Base-by-base conservation (phyloP, 2,888 invertebrate genomes). In the Eulithis testata region DNA sequence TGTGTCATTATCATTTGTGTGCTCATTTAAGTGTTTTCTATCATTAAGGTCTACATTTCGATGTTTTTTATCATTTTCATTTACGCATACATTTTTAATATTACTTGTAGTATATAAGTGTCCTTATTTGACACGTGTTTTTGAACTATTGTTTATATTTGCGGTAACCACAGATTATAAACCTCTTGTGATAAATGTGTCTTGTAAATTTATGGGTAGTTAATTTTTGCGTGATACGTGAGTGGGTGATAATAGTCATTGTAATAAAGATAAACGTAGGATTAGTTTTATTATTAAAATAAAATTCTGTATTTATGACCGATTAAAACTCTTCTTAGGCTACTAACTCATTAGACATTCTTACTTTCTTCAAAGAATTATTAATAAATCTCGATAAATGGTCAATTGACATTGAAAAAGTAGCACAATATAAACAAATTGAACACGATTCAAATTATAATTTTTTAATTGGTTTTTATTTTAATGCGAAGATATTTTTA, bases 221-320 rank as follows among this genome's bases (percentile, higher is more conserved):
- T 73, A 61, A 69, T 69, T 66, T 73, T 71, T 50, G 73, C 71
- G 66, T 64, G 57, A 68, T 68, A 56, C 66, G 52, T 60, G 55
- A 56, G 73, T 71, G 67, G 73, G 73, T 60, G 60, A 63, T 64
- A 59, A 66, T 61, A 63, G 69, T 63, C 58, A 55, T 57, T 68
- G 68, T 65, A 62, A 66, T 66, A 65, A 66, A 69, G 60, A 69
- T 58, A 49, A 31, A 60, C 66, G 66, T 69, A 71, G 69, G 61
- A 60, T 70, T 66, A 44, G 49, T 62, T 66, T 73, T 66, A 73
- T 66, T 57, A 63, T 40, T 37, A 56, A 66, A 63, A 63, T 63
- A 63, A 66, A 57, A 45, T 44, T 12, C 7, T 4, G 52, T 57
- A 49, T 59, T 64, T 59, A 59, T 54, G 54, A 51, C 43, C 52